phyloP scores from a whole-genome alignment of 2,888 invertebrate genomes.

The Nesidiocoris tenuis region DNA sequence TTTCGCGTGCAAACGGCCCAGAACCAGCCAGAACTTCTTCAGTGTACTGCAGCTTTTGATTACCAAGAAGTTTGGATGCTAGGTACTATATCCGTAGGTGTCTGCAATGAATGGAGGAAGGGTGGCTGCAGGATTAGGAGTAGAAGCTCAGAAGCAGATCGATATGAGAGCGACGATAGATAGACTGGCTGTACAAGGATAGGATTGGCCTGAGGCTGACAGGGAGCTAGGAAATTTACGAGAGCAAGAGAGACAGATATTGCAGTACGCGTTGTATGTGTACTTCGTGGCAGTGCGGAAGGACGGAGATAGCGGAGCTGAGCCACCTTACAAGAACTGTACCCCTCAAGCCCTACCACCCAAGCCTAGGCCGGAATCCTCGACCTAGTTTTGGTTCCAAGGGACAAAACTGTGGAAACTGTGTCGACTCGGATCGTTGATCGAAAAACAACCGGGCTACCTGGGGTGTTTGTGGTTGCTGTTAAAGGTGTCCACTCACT shows the following conservation, averaged over 20 bases:
- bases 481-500: too few species aligned
- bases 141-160: neutral
- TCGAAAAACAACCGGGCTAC: too few species aligned
- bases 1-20: too few species aligned
- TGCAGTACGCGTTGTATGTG: neutral
- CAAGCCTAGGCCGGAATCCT: neutral
- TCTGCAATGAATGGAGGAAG: neutral
- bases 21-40: too few species aligned
- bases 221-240: too few species aligned
- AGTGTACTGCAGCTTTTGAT: too few species aligned
- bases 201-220: too few species aligned
- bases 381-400: neutral
- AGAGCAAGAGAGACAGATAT: neutral
- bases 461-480: too few species aligned
- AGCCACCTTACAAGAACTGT: neutral
- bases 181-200: too few species aligned
- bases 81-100: too few species aligned
- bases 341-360: neutral
- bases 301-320: neutral
- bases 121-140: neutral
- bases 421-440: too few species aligned
- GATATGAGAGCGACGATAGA: neutral
- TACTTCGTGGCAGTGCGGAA: neutral
- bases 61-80: too few species aligned
- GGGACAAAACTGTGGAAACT: neutral